phyloP scores from a whole-genome alignment of 2,888 invertebrate genomes.

The Leptopterna dolabrata region DNA sequence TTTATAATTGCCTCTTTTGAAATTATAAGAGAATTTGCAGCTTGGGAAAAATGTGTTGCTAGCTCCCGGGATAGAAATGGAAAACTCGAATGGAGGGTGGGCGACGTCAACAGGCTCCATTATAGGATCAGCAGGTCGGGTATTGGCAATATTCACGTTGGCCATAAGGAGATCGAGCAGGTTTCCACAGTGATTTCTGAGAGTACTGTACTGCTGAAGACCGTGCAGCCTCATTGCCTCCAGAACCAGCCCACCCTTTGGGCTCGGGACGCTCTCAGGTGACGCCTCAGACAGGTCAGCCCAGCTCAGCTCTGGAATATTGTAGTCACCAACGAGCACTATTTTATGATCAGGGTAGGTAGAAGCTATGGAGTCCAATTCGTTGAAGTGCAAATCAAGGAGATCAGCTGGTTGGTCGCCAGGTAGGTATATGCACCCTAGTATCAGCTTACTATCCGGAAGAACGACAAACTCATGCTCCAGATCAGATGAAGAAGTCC shows the following conservation, averaged over 20 bases:
- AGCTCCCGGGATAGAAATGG: not conserved
- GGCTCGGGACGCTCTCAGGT: not conserved
- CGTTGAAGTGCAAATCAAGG: not conserved
- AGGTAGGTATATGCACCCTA: not conserved
- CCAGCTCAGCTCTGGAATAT: not conserved
- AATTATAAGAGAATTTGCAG: not conserved
- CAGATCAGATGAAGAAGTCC: not conserved
- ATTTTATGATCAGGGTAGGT: not conserved
- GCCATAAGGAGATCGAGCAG: not conserved
- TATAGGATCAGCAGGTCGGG: not conserved
- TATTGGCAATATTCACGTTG: not conserved
- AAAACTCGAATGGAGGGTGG: constrained; percentile 14
- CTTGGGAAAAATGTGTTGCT: not conserved
- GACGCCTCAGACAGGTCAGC: not conserved
- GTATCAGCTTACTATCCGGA: constrained; percentile 2
- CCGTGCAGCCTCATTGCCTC: not conserved
- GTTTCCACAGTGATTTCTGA: not conserved
- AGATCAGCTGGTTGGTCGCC: constrained; percentile 5
- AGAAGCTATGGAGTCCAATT: not conserved
- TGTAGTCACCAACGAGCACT: constrained; percentile 8
- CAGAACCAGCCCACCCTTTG: not conserved
- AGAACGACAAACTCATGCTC: constrained; percentile 19
- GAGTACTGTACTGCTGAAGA: not conserved
- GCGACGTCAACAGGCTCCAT: not conserved
- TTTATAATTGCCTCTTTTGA: not conserved